Percentiles rank a stretch among this genome's conserved stretches.
Conservation (phyloP, 2,797 vertebrate genomes). For the Acanthis flammea region DNA sequence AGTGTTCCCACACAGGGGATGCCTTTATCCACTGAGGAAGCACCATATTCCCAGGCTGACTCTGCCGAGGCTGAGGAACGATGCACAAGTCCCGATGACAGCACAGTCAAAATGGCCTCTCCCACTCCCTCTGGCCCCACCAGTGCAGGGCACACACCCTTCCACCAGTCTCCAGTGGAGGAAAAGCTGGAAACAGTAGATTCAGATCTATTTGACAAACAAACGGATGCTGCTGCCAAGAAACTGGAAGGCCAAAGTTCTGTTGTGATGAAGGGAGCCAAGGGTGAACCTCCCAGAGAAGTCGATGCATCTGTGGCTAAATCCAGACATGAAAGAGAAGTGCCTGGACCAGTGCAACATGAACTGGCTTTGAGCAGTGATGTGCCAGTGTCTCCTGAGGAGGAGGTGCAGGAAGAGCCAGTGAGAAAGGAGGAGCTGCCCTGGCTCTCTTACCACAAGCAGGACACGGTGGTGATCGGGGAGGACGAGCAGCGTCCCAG, state of each 20-base stretch:
- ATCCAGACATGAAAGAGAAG: not conserved
- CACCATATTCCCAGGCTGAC: slow-evolving; percentile 48
- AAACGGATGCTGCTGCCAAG: slow-evolving; percentile 38
- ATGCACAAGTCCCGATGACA: slow-evolving; percentile 92
- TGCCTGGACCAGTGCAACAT: not conserved
- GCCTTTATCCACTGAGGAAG: slow-evolving; percentile 50
- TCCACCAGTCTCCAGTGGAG: slow-evolving; percentile 91
- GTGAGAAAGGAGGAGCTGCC: slow-evolving; percentile 26
- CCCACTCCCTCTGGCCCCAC: slow-evolving; percentile 91
- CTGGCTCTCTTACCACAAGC: slow-evolving; percentile 68
- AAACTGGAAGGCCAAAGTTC: slow-evolving; percentile 41
- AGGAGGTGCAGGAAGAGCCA: not conserved
- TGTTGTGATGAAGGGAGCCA: slow-evolving; percentile 13
- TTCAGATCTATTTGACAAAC: slow-evolving; percentile 73
- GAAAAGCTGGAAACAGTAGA: slow-evolving; percentile 82
- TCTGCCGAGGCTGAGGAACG: slow-evolving; percentile 88
- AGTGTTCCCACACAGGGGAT: slow-evolving; percentile 36
- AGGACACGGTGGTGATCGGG: slow-evolving; percentile 38
- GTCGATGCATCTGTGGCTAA: not conserved
- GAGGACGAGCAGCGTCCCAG: not conserved
- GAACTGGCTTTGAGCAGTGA: not conserved
- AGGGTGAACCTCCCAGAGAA: slow-evolving; percentile 8
- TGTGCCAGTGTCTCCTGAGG: not conserved
- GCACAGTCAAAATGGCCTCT: slow-evolving; percentile 93
- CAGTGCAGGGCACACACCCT: slow-evolving; percentile 91